Percentiles rank a stretch among this genome's conserved stretches.
Conservation (phyloP, 1,140 invertebrate species). For the Megalonaias nervosa region DNA sequence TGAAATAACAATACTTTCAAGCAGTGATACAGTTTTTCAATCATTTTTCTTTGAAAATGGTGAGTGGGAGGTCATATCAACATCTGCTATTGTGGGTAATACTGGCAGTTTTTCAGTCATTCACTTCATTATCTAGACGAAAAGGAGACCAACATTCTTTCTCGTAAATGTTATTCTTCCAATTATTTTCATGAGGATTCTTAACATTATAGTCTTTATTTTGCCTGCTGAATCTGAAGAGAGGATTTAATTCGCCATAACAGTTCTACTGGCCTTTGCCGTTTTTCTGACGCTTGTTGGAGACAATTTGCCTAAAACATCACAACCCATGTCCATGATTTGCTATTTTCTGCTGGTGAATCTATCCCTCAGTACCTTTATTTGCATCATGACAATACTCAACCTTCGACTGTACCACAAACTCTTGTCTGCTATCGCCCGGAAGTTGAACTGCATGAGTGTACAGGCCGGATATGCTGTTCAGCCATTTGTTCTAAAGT, state of each 20-base stretch:
- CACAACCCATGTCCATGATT: constrained; percentile 43
- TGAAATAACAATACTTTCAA: background rate
- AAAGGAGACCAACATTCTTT: constrained; percentile 60
- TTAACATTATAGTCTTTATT: constrained; percentile 75
- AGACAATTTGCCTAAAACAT: constrained; percentile 75
- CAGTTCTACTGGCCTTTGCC: constrained; percentile 75
- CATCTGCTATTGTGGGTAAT: background rate
- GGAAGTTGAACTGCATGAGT: constrained; percentile 1
- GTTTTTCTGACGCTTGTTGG: constrained; percentile 75
- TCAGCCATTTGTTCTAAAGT: too few relatives aligned
- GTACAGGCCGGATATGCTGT: background rate
- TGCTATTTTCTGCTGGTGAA: constrained; percentile 30
- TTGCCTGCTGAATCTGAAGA: constrained; percentile 75
- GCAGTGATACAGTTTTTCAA: constrained; percentile 69
- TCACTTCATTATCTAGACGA: constrained; percentile 46
- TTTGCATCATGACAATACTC: constrained; percentile 22
- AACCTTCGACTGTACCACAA: constrained; percentile 22
- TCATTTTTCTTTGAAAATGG: constrained; percentile 75
- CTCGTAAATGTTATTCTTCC: constrained; percentile 75
- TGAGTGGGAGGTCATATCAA: constrained; percentile 70
- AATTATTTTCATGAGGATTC: constrained; percentile 74
- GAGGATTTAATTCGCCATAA: constrained; percentile 74
- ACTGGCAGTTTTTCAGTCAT: background rate
- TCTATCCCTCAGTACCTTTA: constrained; percentile 25
- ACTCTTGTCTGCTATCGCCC: background rate